Conservation (phyloP, 2,888 invertebrate genomes). For the Tipula lateralis region DNA sequence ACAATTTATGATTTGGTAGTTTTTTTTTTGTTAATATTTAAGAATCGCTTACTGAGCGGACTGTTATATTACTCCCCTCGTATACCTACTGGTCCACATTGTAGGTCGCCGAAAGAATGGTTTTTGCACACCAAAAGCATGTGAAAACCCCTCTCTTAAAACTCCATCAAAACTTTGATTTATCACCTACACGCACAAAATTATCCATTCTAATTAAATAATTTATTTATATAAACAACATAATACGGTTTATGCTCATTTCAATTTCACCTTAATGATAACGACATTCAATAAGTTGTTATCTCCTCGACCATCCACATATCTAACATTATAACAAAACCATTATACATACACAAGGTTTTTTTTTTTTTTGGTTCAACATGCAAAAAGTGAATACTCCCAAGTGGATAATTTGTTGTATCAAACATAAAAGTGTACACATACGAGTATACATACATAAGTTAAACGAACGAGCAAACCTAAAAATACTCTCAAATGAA, state of each 20-base stretch:
- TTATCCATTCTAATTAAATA: neutral
- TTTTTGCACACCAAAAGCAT: too few species aligned
- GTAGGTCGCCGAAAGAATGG: too few species aligned
- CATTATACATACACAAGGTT: neutral
- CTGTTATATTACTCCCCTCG: too few species aligned
- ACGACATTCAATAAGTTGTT: slow-evolving; percentile 11
- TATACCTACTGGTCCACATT: too few species aligned
- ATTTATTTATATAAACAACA: neutral
- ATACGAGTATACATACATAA: neutral
- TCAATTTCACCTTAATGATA: slow-evolving; percentile 19
- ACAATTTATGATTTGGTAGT: too few species aligned
- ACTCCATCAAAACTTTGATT: neutral
- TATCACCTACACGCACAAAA: neutral
- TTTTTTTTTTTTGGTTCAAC: neutral
- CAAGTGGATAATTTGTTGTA: neutral
- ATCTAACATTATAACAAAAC: neutral
- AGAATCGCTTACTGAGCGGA: too few species aligned
- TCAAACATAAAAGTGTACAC: neutral
- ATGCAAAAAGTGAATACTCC: neutral
- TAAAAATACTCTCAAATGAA: neutral
- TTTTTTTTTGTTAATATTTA: too few species aligned
- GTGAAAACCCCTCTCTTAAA: neutral
- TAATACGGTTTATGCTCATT: neutral
- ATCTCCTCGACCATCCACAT: neutral
- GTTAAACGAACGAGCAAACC: neutral